Evolutionary conservation across 1,140 invertebrate species (phyloP).

Genomic region (Forficula auricularia): DNA sequence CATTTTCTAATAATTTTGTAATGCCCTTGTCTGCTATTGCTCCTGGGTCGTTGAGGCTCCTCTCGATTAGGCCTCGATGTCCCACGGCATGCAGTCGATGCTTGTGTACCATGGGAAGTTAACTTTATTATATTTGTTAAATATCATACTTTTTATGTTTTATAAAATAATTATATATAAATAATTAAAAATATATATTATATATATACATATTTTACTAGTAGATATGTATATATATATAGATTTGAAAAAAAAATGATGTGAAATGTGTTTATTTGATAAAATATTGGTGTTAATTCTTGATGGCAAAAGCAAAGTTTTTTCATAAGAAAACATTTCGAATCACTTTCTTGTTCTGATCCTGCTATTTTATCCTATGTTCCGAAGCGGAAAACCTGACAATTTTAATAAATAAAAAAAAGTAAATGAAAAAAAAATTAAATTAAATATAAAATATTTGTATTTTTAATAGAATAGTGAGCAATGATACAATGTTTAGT

Average conservation of each 20-base stretch:
- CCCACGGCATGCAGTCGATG: conserved; percentile 3
- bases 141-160: conserved; percentile 17
- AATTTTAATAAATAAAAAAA: no score
- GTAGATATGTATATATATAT: no score
- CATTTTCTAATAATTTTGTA: conserved; percentile 14
- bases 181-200: background rate
- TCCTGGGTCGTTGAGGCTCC: conserved; percentile 2
- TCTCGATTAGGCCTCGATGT: conserved; percentile 4
- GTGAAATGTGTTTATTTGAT: conserved; percentile 16
- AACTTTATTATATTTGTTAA: conserved; percentile 15
- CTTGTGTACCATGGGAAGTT: conserved; percentile 15
- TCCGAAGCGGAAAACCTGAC: no score
- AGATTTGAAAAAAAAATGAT: background rate
- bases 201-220: no score
- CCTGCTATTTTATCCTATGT: no score
- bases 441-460: no score
- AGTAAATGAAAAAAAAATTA: no score
- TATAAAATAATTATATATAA: conserved; percentile 16
- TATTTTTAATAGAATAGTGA: no score
- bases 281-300: conserved; percentile 15
- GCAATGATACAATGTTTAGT: no score
- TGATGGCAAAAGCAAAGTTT: conserved; percentile 12
- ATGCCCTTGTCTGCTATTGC: conserved; percentile 2
- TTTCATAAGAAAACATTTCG: background rate
- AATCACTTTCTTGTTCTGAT: no score